A percentile compares a stretch with the other conserved stretches of the same genome.
Conservation (phyloP, 2,113 vertebrate genomes). For the Sceloporus tristichus region DNA sequence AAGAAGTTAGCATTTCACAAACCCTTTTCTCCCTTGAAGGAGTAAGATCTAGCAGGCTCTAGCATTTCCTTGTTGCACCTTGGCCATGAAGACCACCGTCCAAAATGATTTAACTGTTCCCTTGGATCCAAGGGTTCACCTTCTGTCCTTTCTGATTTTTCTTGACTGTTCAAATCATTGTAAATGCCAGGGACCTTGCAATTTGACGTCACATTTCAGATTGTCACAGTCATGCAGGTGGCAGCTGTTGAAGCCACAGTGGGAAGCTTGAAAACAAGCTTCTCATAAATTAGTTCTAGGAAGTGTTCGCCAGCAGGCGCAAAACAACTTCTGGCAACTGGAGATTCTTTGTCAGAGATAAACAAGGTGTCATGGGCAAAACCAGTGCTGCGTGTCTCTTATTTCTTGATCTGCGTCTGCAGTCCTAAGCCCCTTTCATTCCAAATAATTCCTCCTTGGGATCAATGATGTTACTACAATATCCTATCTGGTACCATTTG, state of each 20-base stretch:
- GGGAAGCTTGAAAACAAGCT: constrained; percentile 37
- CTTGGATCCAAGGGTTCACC: neutral
- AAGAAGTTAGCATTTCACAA: too few relatives aligned
- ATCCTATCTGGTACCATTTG: neutral
- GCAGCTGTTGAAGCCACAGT: constrained; percentile 54
- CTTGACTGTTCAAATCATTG: neutral
- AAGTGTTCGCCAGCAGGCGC: constrained; percentile 5
- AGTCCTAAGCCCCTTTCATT: neutral
- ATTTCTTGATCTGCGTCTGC: neutral
- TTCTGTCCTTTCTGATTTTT: neutral
- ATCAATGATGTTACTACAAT: neutral
- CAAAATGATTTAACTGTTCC: too few relatives aligned
- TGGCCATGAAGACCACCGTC: too few relatives aligned
- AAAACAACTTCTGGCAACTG: neutral
- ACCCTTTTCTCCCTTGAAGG: too few relatives aligned
- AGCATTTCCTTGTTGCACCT: too few relatives aligned
- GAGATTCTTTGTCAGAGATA: constrained; percentile 23
- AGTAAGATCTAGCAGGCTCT: too few relatives aligned
- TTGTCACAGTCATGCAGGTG: constrained; percentile 54
- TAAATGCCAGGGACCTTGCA: constrained; percentile 45
- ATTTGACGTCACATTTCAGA: constrained; percentile 35
- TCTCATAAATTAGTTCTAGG: constrained; percentile 40
- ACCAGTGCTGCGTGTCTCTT: neutral
- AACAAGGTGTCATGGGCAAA: neutral
- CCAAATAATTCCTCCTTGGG: neutral